Conservation (phyloP, 2,113 vertebrate genomes). For the Lepidothrix coronata region DNA sequence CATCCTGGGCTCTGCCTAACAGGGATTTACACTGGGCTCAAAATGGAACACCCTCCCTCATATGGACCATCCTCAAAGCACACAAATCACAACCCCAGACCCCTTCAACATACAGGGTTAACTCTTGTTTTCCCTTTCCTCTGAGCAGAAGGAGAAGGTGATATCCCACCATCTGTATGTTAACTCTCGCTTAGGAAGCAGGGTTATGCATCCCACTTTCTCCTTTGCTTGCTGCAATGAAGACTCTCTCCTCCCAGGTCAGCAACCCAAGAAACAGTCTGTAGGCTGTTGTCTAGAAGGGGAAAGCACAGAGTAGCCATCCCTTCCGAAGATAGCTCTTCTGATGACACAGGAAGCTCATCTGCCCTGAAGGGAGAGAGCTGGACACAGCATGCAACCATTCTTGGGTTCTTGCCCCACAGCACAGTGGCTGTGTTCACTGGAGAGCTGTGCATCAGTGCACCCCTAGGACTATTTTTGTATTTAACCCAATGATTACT, state of each 20-base stretch:
- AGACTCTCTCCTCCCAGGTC: not conserved
- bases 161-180: not conserved
- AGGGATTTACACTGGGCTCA: not conserved
- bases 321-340: not conserved
- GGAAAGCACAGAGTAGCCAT: not conserved
- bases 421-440: not conserved
- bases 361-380: not conserved
- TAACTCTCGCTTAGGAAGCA: not conserved
- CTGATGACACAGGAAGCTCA: accelerated
- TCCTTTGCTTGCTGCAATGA: not conserved
- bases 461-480: not conserved
- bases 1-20: not conserved
- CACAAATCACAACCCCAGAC: not conserved
- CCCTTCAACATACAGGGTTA: not conserved
- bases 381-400: not conserved
- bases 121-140: not conserved
- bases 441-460: not conserved
- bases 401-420: too few species aligned
- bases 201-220: accelerated
- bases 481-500: not conserved
- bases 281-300: not conserved
- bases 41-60: not conserved
- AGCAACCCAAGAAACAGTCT: not conserved
- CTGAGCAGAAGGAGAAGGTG: not conserved
- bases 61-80: not conserved